Base-by-base conservation (phyloP, 2,888 invertebrate species). In the Drosophila multiciliata region DNA sequence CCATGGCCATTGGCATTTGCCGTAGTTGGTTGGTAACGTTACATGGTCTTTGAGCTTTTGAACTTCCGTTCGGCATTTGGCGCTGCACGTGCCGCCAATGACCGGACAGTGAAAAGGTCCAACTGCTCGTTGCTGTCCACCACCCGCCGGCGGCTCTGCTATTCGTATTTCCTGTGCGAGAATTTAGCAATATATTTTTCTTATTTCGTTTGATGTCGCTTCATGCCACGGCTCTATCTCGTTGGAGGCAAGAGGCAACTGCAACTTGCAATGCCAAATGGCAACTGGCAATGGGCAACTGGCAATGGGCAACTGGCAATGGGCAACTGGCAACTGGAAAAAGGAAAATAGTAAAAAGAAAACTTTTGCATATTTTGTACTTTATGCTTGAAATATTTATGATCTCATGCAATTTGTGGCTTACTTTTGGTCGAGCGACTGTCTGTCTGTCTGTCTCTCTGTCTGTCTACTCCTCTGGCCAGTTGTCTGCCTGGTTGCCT, bases 281-380 rank as follows among this genome's bases (percentile, higher is more conserved):
- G 42, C 65, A 60, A 62, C 35, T 58, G 72, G 69, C 52, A 61
- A 69, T 59, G 67, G 66, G 66, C 20, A 20, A 50, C 11, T 45
- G 74, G 48, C 5, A 64, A 75, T 38, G 45, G 82, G 23, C 23
- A 23, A 69, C 61, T 72, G 77, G 57, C 80, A 80, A 26, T n/a
- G n/a, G n/a, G n/a, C n/a, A n/a, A 23, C 23, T 23, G 23, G 23
- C 23, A 23, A 69, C 61, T 72, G 77, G 57, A 65, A 72, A 75
- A 36, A 78, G 77, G 68, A 66, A 82, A 84, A 75, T 48, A 17
- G 35, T 32, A 3, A 48, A 80, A 77, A 72, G 76, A 80, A 83
- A 88, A 87, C 86, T 87, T 87, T 87, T 87, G 86, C 86, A 87
- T 87, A 87, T 87, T 87, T 88, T 83, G 86, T 88, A 88, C 86